These are phyloP conservation scores for Drosophila lutescens DNA, from an alignment of 2,888 invertebrate species.

Conservation along the genomic window DNA sequence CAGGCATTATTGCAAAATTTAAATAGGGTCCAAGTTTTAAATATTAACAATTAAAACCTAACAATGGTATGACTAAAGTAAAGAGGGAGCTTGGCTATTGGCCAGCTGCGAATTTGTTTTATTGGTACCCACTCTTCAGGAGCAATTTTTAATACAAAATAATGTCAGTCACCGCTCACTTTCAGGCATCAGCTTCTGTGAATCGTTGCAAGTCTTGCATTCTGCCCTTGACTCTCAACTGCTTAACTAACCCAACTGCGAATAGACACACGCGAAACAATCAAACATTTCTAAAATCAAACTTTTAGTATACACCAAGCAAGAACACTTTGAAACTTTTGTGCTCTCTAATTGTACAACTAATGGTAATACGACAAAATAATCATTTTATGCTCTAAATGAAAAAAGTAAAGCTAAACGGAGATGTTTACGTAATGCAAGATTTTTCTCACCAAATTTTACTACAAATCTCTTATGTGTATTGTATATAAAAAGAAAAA, in stretches of 20 bases:
- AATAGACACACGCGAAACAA: slow-evolving; percentile 67
- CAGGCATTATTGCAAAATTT: slow-evolving; percentile 70
- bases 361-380: slow-evolving; percentile 60
- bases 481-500: slow-evolving; percentile 69
- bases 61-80: slow-evolving; percentile 40
- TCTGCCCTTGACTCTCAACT: slow-evolving; percentile 48
- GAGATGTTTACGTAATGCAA: slow-evolving; percentile 64
- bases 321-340: slow-evolving; percentile 64
- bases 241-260: slow-evolving; percentile 56
- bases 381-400: slow-evolving; percentile 73
- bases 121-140: slow-evolving; percentile 62
- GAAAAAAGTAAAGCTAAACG: slow-evolving; percentile 53
- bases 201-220: slow-evolving; percentile 26
- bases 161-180: slow-evolving; percentile 22
- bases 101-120: slow-evolving; percentile 52
- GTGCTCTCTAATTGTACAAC: slow-evolving; percentile 78
- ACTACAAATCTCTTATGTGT: slow-evolving; percentile 79
- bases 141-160: slow-evolving; percentile 16
- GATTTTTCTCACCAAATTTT: slow-evolving; percentile 79
- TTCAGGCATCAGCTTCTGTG: slow-evolving; percentile 17
- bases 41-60: slow-evolving; percentile 60
- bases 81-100: slow-evolving; percentile 2
- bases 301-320: slow-evolving; percentile 73
- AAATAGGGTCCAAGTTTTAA: slow-evolving; percentile 81
- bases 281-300: slow-evolving; percentile 68